Conservation (phyloP, 2,888 invertebrate species). For the Tortrix viridana region DNA sequence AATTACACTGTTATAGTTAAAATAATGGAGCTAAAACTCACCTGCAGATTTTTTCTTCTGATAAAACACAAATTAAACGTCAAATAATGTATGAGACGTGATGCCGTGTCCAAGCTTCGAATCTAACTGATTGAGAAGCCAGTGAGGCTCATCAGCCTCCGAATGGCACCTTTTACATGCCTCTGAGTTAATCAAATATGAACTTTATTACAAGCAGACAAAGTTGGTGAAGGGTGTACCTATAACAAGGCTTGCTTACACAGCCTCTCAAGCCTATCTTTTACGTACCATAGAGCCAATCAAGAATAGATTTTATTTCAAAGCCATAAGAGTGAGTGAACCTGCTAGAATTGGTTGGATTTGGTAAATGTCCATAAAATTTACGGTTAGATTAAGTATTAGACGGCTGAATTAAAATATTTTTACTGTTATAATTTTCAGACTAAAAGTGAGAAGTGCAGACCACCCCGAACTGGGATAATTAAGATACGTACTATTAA, state of each 20-base stretch:
- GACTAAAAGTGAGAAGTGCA: no score
- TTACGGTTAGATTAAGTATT: no score
- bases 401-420: no score
- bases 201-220: not conserved
- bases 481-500: no score
- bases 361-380: no score
- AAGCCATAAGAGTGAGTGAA: not conserved
- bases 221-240: not conserved
- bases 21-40: conserved; percentile 3
- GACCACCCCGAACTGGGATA: no score
- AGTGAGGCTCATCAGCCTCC: conserved; percentile 7
- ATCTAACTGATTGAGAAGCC: conserved; percentile 21
- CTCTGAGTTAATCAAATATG: not conserved
- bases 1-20: not conserved
- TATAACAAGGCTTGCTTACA: not conserved
- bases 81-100: conserved; percentile 13
- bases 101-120: conserved; percentile 3
- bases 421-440: no score
- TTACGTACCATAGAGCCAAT: no score
- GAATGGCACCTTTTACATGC: conserved; percentile 12
- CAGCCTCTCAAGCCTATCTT: not conserved
- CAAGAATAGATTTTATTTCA: not conserved
- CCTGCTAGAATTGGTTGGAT: not conserved
- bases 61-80: conserved; percentile 5
- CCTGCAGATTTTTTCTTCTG: conserved; percentile 10